phyloP scores from a whole-genome alignment of 2,113 vertebrate species.

The Falco punctatus region DNA sequence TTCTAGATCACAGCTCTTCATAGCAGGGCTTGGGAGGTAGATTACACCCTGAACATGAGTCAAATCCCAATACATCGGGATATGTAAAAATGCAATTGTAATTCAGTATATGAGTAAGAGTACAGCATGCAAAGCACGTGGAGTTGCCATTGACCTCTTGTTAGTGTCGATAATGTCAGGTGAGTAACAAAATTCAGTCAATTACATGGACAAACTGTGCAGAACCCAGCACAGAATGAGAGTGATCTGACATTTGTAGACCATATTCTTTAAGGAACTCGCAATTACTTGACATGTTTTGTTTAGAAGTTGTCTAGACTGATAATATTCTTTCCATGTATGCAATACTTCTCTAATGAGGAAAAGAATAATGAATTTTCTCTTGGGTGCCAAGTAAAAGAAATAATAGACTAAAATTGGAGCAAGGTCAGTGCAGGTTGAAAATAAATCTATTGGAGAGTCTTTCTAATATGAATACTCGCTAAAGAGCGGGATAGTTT shows the following conservation, averaged over 20 bases:
- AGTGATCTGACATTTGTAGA: neutral
- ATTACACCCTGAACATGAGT: neutral
- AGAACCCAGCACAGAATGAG: neutral
- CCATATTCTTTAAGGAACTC: neutral
- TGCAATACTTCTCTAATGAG: neutral
- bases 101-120: neutral
- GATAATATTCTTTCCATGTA: neutral
- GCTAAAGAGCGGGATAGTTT: neutral
- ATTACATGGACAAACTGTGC: neutral
- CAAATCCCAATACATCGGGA: fast-evolving
- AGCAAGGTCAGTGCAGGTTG: neutral
- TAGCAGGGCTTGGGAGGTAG: neutral
- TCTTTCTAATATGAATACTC: neutral
- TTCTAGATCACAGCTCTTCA: neutral
- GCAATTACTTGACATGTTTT: neutral
- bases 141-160: neutral
- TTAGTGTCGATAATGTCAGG: neutral
- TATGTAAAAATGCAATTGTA: neutral
- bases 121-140: neutral
- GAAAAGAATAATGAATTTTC: neutral
- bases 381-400: neutral
- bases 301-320: neutral
- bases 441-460: neutral
- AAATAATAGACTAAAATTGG: neutral
- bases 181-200: neutral